phyloP scores from a whole-genome alignment of 2,113 vertebrate species.

The Acinonyx jubatus region DNA sequence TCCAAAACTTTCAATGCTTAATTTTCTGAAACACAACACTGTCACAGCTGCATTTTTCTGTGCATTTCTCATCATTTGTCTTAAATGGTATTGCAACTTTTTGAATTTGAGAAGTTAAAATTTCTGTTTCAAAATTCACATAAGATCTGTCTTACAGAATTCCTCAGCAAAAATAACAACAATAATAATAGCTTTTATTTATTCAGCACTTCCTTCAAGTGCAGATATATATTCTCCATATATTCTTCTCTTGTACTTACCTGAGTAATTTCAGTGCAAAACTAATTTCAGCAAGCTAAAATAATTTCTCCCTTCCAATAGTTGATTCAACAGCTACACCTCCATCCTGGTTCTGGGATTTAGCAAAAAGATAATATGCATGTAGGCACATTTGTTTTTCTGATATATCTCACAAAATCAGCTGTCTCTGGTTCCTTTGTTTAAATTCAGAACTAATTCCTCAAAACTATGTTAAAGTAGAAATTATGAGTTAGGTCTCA shows the following conservation, averaged over 20 bases:
- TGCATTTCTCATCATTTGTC: neutral
- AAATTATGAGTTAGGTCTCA: neutral
- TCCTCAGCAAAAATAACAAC: neutral
- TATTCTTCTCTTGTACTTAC: neutral
- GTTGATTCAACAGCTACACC: neutral
- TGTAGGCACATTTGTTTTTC: neutral
- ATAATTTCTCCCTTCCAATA: neutral
- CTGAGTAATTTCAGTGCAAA: neutral
- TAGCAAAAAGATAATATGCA: neutral
- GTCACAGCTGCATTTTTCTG: neutral
- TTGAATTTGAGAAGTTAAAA: neutral
- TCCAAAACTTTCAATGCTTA: neutral
- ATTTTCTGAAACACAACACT: neutral
- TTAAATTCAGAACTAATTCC: constrained; percentile 32
- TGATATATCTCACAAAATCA: neutral
- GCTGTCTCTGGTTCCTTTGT: neutral
- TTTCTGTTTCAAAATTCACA: constrained; percentile 6
- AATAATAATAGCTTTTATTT: neutral
- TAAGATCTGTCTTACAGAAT: neutral
- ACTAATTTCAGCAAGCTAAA: constrained; percentile 25
- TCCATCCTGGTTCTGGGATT: neutral
- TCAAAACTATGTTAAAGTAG: neutral
- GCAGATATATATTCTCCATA: neutral
- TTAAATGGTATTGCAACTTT: neutral
- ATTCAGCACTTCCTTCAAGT: neutral